Conservation (phyloP, 2,113 vertebrate genomes). For the Gasterosteus aculeatus region DNA sequence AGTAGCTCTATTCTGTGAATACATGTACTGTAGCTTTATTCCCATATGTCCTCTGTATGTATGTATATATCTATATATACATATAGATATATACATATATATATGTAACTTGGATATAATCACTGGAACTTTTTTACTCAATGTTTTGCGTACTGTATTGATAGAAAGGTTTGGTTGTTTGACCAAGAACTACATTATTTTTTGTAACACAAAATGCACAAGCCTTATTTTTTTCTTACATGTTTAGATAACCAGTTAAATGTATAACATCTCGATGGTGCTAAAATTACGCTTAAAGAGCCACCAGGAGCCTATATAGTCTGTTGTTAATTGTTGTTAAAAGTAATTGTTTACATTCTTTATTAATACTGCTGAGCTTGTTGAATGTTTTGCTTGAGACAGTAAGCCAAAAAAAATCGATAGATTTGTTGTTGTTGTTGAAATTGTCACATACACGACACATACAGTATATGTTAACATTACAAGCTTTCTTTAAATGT, state of each 20-base stretch:
- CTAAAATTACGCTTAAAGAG: constrained; percentile 15
- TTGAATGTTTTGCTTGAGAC: constrained; percentile 48
- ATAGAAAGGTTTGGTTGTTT: constrained; percentile 59
- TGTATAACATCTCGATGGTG: neutral
- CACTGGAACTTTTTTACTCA: constrained; percentile 55
- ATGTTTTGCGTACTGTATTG: constrained; percentile 55
- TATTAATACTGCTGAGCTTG: constrained; percentile 41
- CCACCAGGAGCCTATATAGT: constrained; percentile 4
- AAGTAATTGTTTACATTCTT: constrained; percentile 65
- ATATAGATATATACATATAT: neutral
- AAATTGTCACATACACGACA: constrained; percentile 31
- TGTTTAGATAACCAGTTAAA: constrained; percentile 17
- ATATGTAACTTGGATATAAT: constrained; percentile 38
- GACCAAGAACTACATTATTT: constrained; percentile 23
- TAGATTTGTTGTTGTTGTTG: constrained; percentile 7
- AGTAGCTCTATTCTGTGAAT: constrained; percentile 44
- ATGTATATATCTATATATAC: neutral
- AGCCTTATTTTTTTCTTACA: constrained; percentile 17
- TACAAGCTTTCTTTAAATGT: constrained; percentile 42
- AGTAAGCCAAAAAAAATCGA: neutral
- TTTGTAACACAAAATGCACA: constrained; percentile 37
- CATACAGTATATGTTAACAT: constrained; percentile 41
- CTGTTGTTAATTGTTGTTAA: constrained; percentile 17
- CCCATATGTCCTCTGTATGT: constrained; percentile 14
- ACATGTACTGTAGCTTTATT: constrained; percentile 35